phyloP scores from a whole-genome alignment of 2,797 vertebrate species.

The Paguma larvata region DNA sequence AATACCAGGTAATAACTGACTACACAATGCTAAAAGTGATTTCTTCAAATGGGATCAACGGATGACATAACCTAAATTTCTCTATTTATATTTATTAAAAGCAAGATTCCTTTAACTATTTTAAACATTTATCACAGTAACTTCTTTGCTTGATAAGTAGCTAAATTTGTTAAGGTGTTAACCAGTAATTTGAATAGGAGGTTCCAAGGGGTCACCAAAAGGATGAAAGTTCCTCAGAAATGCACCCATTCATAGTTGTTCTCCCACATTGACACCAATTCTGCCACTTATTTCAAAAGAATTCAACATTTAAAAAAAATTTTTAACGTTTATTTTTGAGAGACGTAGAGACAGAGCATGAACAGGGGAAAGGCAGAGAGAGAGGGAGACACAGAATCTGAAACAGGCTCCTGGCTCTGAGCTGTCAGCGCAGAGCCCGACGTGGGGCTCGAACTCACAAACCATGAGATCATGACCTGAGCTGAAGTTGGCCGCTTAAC shows the following conservation, averaged over 20 bases:
- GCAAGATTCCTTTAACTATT: background rate
- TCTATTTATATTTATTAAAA: background rate
- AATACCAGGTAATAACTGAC: background rate
- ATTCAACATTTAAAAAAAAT: background rate
- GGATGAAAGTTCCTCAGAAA: background rate
- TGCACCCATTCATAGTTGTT: background rate
- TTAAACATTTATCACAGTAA: background rate
- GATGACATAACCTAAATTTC: background rate
- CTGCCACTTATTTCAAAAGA: background rate
- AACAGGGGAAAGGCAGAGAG: too few relatives aligned
- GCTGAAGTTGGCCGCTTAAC: too few relatives aligned
- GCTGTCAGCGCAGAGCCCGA: too few relatives aligned
- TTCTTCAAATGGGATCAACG: background rate
- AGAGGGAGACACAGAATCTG: too few relatives aligned
- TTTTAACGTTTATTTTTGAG: too few relatives aligned
- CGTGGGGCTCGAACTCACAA: too few relatives aligned
- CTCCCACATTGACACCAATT: background rate
- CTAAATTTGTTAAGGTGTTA: background rate
- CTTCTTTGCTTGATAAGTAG: background rate
- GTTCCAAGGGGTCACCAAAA: background rate
- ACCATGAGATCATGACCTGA: too few relatives aligned
- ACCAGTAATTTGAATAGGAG: background rate
- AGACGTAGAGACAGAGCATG: too few relatives aligned
- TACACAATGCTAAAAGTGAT: background rate
- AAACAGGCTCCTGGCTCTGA: too few relatives aligned